Percentiles rank a stretch among this genome's conserved stretches.
phyloP scores from a whole-genome alignment of 2,888 invertebrate genomes.

The Ischnus inquisitorius region DNA sequence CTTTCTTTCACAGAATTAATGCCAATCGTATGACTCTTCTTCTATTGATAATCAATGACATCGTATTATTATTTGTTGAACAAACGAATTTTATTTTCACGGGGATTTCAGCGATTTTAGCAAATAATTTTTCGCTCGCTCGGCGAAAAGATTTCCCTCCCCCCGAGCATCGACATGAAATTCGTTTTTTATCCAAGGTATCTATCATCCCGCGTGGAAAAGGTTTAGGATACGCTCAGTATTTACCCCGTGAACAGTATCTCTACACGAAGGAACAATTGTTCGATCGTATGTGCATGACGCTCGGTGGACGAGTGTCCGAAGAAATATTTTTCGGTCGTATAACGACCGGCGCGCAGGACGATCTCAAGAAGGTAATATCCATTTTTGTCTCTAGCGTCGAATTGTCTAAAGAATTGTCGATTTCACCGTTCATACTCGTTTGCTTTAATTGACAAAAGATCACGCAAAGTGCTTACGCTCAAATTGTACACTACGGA shows the following conservation, averaged over 20 bases:
- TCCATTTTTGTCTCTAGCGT: neutral
- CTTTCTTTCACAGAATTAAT: too few species aligned
- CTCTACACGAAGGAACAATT: slow-evolving; percentile 98
- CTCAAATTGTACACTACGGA: slow-evolving; percentile 98
- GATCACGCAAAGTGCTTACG: slow-evolving; percentile 97
- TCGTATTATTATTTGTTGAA: too few species aligned
- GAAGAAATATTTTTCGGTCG: slow-evolving; percentile 98
- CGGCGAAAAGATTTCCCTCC: neutral
- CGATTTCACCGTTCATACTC: slow-evolving; percentile 1
- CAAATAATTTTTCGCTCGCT: neutral
- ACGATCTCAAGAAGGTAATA: slow-evolving; percentile 97
- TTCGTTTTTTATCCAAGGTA: slow-evolving; percentile 84
- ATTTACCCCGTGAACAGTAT: slow-evolving; percentile 99
- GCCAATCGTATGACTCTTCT: too few species aligned
- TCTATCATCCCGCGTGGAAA: slow-evolving; percentile 99
- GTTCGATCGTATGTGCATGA: slow-evolving; percentile 99
- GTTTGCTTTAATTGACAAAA: slow-evolving; percentile 63
- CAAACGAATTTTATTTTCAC: neutral
- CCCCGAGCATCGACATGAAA: neutral
- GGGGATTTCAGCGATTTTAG: slow-evolving; percentile 24
- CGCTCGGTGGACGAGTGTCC: slow-evolving; percentile 98
- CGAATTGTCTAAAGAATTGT: slow-evolving; percentile 13
- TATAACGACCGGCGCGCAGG: slow-evolving; percentile 99
- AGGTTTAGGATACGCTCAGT: slow-evolving; percentile 99
- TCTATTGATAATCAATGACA: too few species aligned